Conservation (phyloP, 2,888 invertebrate genomes). For the Gasteruption jaculator region DNA sequence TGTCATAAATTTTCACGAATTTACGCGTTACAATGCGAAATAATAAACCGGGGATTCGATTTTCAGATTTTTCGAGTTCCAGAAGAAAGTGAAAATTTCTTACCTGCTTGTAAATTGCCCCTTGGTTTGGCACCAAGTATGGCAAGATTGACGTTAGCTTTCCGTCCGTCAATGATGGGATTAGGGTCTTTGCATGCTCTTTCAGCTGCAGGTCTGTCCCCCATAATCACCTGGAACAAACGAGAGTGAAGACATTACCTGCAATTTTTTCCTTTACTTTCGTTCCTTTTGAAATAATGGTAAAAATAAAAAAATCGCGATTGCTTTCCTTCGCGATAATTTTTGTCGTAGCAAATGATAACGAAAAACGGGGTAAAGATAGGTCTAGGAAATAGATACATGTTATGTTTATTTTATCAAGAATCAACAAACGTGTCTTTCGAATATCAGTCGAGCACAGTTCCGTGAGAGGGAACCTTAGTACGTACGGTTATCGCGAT, state of each 20-base stretch:
- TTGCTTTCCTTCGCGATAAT: background rate
- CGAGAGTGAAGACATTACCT: constrained; percentile 26
- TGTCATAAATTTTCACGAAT: no score
- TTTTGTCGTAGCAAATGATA: no score
- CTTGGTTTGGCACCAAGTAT: constrained; percentile 96
- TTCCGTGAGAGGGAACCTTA: constrained; percentile 22
- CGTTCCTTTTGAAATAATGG: constrained; percentile 6
- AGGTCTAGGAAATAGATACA: no score
- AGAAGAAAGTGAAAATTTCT: no score
- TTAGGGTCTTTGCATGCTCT: constrained; percentile 97
- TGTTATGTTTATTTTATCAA: no score
- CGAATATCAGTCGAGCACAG: constrained; percentile 20
- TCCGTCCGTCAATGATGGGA: constrained; percentile 96
- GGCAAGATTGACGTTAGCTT: constrained; percentile 97
- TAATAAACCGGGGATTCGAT: no score
- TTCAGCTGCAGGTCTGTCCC: constrained; percentile 89
- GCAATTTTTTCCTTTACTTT: constrained; percentile 21
- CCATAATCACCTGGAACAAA: constrained; percentile 90
- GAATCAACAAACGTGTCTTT: constrained; percentile 23
- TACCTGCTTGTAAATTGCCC: constrained; percentile 79
- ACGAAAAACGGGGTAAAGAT: no score
- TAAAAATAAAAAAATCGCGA: constrained; percentile 9
- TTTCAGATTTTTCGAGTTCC: no score
- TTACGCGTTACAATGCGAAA: no score
- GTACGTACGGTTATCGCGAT: constrained; percentile 25